Base-by-base conservation (phyloP, 2,113 vertebrate genomes). In the Ptilorrhoa leucosticta region DNA sequence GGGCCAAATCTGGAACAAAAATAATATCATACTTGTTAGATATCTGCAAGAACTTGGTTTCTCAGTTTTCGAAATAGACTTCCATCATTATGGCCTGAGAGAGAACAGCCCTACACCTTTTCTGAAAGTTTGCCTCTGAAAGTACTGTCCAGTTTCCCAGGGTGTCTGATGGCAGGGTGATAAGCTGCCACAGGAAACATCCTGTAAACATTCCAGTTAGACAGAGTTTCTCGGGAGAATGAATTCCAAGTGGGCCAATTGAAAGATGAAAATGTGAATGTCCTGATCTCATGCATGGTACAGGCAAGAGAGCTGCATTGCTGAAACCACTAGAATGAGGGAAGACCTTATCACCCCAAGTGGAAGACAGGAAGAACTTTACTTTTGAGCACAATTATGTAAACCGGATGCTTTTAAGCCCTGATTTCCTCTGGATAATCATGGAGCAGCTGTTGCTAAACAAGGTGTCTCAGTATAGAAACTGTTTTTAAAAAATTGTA, bases 341-440 rank as follows among this genome's bases (percentile, higher is more conserved):
- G 72, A 89, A 78, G 73, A 94, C 54, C 53, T 83, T 83, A 79
- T 54, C 63, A 57, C 4, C 35, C 39, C 50, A 48, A 65, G 39
- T 18, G 21, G 80, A 90, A 78, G 15, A 85, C 45, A 86, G 33
- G 40, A 90, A 81, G 10, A 54, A 72, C 69, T 70, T 84, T 39
- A 78, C 7, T 83, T 78, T 66, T 81, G 72, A 60, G 80, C 39
- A 81, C 39, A 71, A 37, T 68, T 71, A 92, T 26, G 31, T 71
- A 94, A 93, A 89, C 69, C 6, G 3, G 89, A 81, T 84, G 83
- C 61, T 84, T 94, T 94, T 91, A 94, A 93, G 88, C 8, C 42
- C 64, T 42, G 31, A 61, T 89, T 94, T 89, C 77, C 91, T 81
- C 65, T 35, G 31, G 64, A 78, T 79, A 94, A 90, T 79, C 56